phyloP scores from a whole-genome alignment of 1,140 invertebrate genomes.

The Melipona quadrifasciata region DNA sequence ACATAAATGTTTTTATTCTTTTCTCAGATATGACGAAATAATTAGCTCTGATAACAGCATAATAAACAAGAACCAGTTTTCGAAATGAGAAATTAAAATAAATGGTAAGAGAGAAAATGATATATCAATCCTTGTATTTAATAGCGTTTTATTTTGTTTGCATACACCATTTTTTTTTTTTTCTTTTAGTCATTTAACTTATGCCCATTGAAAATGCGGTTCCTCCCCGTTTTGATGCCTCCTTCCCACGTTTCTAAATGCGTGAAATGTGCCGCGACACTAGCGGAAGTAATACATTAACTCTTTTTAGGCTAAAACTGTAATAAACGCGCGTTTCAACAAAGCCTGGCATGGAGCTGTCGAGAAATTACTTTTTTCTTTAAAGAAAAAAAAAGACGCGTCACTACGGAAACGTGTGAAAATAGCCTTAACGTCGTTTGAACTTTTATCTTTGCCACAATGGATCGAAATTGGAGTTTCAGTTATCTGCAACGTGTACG shows the following conservation, averaged over 20 bases:
- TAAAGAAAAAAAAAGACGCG: not conserved
- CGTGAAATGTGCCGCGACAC: not conserved
- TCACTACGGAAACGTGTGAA: not conserved
- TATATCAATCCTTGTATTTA: slow-evolving; percentile 20
- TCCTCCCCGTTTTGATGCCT: not conserved
- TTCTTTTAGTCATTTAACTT: not conserved
- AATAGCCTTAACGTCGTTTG: not conserved
- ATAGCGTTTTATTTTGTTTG: not conserved
- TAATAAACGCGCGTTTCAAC: not conserved
- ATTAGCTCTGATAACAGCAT: slow-evolving; percentile 22
- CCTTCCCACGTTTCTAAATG: not conserved
- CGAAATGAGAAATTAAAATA: slow-evolving; percentile 56
- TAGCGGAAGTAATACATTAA: not conserved
- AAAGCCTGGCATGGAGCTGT: not conserved
- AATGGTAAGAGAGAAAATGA: not conserved
- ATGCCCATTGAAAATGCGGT: not conserved
- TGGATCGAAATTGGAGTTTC: not conserved
- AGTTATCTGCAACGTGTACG: not conserved
- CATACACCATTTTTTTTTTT: not conserved
- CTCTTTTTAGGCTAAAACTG: slow-evolving; percentile 5
- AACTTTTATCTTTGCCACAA: not conserved
- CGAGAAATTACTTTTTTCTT: not conserved
- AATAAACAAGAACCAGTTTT: not conserved
- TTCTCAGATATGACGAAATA: slow-evolving; percentile 39
- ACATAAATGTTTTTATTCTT: slow-evolving; percentile 24